Conservation (phyloP, 1,140 invertebrate species). For the Cydia pomonella region DNA sequence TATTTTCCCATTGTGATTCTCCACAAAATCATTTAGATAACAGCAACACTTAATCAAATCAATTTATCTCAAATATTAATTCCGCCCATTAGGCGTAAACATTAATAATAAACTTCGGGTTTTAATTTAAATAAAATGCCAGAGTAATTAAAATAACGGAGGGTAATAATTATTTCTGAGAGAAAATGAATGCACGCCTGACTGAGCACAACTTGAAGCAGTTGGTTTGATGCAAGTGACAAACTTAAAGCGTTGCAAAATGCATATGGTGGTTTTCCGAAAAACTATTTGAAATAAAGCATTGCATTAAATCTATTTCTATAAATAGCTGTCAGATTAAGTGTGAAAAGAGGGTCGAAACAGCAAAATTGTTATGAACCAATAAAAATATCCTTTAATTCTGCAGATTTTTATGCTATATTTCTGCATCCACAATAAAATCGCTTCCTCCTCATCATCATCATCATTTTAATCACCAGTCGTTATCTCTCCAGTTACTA, state of each 20-base stretch:
- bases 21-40: constrained; percentile 16
- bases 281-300: background rate
- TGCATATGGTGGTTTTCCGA: background rate
- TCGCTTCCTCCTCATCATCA: too few relatives aligned
- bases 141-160: constrained; percentile 37
- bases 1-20: background rate
- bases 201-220: constrained; percentile 33
- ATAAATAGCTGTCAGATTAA: too few relatives aligned
- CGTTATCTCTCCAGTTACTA: too few relatives aligned
- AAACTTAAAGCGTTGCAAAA: background rate
- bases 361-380: too few relatives aligned
- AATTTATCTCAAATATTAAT: constrained; percentile 29
- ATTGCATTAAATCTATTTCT: background rate
- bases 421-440: background rate
- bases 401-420: too few relatives aligned
- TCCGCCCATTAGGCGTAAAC: constrained; percentile 7
- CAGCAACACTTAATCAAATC: constrained; percentile 1
- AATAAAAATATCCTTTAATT: too few relatives aligned
- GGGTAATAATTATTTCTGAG: constrained; percentile 35
- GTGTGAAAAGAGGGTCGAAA: too few relatives aligned
- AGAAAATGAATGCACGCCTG: constrained; percentile 35
- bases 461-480: too few relatives aligned
- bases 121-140: constrained; percentile 20
- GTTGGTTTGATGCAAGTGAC: constrained; percentile 14
- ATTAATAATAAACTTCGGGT: constrained; percentile 26